Percentiles rank a stretch among this genome's conserved stretches.
phyloP scores from a whole-genome alignment of 2,113 vertebrate species.

The Nerophis ophidion region DNA sequence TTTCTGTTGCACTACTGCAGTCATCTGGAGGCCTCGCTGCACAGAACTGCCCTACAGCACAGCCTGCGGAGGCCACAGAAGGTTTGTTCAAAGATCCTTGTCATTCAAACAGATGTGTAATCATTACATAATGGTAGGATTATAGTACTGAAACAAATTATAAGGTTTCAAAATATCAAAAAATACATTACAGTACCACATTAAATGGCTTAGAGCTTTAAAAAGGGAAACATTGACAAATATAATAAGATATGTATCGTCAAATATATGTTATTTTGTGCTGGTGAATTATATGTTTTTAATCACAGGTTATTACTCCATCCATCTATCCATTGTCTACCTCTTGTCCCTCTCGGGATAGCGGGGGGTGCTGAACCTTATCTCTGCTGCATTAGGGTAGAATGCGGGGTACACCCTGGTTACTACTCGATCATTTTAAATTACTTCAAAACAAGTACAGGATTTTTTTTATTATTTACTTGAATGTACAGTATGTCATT shows the following conservation, averaged over 20 bases:
- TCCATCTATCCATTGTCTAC: too few relatives aligned
- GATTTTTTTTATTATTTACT: too few relatives aligned
- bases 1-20: conserved; percentile 55
- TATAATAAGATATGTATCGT: background rate
- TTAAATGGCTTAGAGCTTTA: too few relatives aligned
- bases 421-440: too few relatives aligned
- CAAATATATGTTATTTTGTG: background rate
- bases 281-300: too few relatives aligned
- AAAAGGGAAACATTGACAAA: background rate
- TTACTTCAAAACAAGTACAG: too few relatives aligned
- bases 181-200: background rate
- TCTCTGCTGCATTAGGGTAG: too few relatives aligned
- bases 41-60: conserved; percentile 42
- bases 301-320: too few relatives aligned
- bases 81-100: background rate
- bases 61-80: conserved; percentile 25
- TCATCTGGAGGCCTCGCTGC: conserved; percentile 52
- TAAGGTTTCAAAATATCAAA: background rate
- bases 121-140: background rate
- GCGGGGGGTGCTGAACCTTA: too few relatives aligned
- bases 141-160: background rate
- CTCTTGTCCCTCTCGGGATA: too few relatives aligned
- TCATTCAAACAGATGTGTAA: background rate
- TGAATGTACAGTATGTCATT: too few relatives aligned
- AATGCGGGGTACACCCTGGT: too few relatives aligned